These are phyloP conservation scores for Plebejus melissa DNA, from an alignment of 2,888 invertebrate genomes.

Conservation along the genomic window DNA sequence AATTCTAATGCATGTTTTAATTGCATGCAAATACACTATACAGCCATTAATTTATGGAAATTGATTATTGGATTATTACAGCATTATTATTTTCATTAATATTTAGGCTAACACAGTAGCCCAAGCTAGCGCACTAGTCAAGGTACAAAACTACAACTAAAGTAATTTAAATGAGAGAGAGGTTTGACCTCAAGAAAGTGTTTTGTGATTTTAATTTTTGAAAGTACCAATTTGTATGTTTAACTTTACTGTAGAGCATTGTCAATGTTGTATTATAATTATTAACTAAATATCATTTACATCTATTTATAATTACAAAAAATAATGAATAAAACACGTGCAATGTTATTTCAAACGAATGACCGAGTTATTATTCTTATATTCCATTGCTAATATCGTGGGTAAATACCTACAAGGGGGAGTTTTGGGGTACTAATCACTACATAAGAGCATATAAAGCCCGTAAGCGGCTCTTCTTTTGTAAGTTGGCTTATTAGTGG, in stretches of 20 bases:
- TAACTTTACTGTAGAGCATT: no score
- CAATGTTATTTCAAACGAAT: not conserved
- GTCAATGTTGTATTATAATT: no score
- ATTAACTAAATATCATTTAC: no score
- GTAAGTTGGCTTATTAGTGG: slow-evolving; percentile 22
- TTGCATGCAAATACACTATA: slow-evolving; percentile 2
- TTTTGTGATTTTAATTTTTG: not conserved
- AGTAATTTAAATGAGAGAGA: no score
- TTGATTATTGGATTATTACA: slow-evolving; percentile 7
- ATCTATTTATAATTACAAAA: no score
- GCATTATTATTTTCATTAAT: not conserved
- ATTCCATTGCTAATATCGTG: slow-evolving; percentile 1
- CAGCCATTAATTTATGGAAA: slow-evolving; percentile 17
- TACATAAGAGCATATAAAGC: slow-evolving; percentile 6
- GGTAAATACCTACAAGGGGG: slow-evolving; percentile 13
- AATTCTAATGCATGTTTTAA: slow-evolving; percentile 5
- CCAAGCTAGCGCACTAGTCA: no score
- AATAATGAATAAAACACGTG: no score
- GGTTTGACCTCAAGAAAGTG: not conserved
- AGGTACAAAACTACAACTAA: no score
- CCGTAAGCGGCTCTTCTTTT: slow-evolving; percentile 23
- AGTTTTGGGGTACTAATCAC: slow-evolving; percentile 18
- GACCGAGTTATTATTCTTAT: not conserved
- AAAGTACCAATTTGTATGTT: no score
- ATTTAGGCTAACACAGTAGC: not conserved